These are phyloP conservation scores for Etia nguti DNA, from an alignment of 2,113 vertebrate species.

Conservation along the genomic window DNA sequence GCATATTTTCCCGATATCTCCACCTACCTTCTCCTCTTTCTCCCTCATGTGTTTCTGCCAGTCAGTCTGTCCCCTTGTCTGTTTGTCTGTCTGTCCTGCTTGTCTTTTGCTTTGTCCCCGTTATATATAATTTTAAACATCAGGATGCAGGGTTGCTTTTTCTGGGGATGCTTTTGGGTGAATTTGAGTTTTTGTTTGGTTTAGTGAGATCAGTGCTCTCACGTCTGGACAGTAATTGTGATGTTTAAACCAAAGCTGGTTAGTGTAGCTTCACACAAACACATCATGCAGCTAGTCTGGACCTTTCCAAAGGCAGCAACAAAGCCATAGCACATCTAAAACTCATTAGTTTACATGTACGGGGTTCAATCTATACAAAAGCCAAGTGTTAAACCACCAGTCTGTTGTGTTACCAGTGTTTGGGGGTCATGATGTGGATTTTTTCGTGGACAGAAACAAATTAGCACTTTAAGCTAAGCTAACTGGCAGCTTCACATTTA, in stretches of 20 bases:
- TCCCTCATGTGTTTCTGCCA: background rate
- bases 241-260: background rate
- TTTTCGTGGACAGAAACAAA: background rate
- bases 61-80: background rate
- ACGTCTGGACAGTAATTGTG: background rate
- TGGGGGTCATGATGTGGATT: background rate
- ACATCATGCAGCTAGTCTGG: background rate
- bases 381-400: background rate
- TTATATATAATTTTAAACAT: background rate
- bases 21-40: conserved; percentile 9
- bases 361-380: background rate
- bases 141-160: background rate
- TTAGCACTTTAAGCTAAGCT: background rate
- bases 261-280: background rate
- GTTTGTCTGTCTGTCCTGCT: conserved; percentile 1
- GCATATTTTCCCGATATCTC: background rate
- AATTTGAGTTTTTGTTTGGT: background rate
- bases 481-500: background rate
- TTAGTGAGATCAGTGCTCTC: background rate
- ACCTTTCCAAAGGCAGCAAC: background rate
- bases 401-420: background rate
- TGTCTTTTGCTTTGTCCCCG: background rate
- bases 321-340: background rate
- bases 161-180: background rate
- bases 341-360: background rate